Base-by-base conservation (phyloP, 2,113 vertebrate genomes). In the Romanogobio albipinnatus region DNA sequence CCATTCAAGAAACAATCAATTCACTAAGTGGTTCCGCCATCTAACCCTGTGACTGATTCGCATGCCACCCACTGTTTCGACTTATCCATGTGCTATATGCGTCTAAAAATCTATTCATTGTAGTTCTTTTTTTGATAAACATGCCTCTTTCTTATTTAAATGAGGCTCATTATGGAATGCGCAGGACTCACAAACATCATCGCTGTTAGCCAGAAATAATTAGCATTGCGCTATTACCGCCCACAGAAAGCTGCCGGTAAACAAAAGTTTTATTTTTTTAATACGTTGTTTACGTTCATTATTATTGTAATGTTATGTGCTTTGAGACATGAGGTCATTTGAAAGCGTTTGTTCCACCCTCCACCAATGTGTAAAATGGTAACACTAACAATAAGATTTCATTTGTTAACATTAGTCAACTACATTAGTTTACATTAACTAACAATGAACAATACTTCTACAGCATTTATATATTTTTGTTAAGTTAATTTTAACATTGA, bases 251-350 rank as follows among this genome's bases (percentile, higher is more conserved):
- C 71, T 74, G 39, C 43, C 3, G n/a, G 71, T 49, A 49, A 74
- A 74, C n/a, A 74, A 74, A 49, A 26, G 43, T 43, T 74, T 47
- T 49, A 15, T 74, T 74, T 47, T n/a, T n/a, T n/a, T n/a, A n/a
- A n/a, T n/a, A n/a, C n/a, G 51, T 53, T 17, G 51, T 53, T 53
- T 17, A 53, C 5, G 51, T 53, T 53, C 51, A 53, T 53, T 53
- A 53, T 53, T 6, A 17, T 17, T 53, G 51, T 17, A 53, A 15
- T 17, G 14, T 51, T 15, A 51, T 51, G 15, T 53, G 15, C 14
- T 15, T 15, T 51, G 49, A 53, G 15, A 17, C 51, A 17, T 53
- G 51, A 17, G 49, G 49, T 15, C 1, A 51, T 15, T 11, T 51
- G 49, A 51, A 51, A 51, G 51, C 1, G 15, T 53, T 53, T 53